phyloP scores from a whole-genome alignment of 2,797 vertebrate species.

The Spheniscus humboldti region DNA sequence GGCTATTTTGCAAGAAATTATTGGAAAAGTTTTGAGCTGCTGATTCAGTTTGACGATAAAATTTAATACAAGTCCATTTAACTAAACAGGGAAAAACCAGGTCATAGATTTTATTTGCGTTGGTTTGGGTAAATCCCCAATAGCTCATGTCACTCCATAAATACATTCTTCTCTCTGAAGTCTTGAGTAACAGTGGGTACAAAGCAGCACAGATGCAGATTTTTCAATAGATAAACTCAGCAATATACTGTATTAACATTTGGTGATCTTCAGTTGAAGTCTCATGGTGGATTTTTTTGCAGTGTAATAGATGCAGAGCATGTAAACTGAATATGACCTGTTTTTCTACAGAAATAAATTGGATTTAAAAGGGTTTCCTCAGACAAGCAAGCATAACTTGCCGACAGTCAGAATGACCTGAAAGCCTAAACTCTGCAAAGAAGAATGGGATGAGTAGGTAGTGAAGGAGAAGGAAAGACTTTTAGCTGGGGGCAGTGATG shows the following conservation, averaged over 20 bases:
- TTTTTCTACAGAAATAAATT: neutral
- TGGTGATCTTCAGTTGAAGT: neutral
- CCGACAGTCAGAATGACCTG: neutral
- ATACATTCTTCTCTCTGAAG: neutral
- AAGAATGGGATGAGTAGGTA: neutral
- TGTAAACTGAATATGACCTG: neutral
- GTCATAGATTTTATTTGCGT: neutral
- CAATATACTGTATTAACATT: neutral
- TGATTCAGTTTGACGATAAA: neutral
- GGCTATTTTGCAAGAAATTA: neutral
- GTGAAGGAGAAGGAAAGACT: neutral
- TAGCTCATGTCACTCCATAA: neutral
- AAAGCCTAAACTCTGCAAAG: neutral
- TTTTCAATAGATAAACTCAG: neutral
- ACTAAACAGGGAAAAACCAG: neutral
- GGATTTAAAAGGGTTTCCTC: neutral
- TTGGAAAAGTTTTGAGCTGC: neutral
- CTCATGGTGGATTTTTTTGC: neutral
- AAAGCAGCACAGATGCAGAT: neutral
- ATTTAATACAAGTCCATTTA: neutral
- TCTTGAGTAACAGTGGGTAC: neutral
- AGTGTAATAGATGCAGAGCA: neutral
- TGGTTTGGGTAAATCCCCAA: neutral
- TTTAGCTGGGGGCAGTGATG: neutral
- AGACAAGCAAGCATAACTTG: neutral